Evolutionary conservation across 2,113 vertebrate genomes (phyloP).

Genomic region (Gnathonemus echidnorhynchus): DNA sequence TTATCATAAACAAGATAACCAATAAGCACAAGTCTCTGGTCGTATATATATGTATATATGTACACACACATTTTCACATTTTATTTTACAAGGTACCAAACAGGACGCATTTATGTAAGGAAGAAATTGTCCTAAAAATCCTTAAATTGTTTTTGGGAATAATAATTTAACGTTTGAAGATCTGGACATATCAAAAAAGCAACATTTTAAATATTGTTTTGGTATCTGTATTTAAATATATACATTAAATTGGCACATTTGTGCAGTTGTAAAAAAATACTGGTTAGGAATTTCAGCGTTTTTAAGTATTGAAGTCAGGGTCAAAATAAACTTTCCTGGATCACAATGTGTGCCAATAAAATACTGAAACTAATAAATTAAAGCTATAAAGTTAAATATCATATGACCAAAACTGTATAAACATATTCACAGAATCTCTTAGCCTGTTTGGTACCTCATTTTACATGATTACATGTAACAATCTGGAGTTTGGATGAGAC

Average conservation of each 20-base stretch:
- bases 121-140: neutral
- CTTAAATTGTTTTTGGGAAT: neutral
- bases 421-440: slow-evolving; percentile 22
- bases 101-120: neutral
- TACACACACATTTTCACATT: slow-evolving; percentile 7
- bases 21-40: slow-evolving; percentile 74
- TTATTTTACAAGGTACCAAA: slow-evolving; percentile 1
- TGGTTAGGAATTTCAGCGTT: neutral
- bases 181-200: neutral
- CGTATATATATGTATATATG: slow-evolving; percentile 37
- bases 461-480: slow-evolving; percentile 42
- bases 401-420: neutral
- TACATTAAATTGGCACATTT: neutral
- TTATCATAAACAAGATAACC: slow-evolving; percentile 60
- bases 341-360: neutral
- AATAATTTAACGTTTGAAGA: neutral
- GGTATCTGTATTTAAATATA: slow-evolving; percentile 2
- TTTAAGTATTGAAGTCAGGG: neutral
- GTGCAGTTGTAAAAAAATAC: neutral
- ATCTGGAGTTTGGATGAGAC: slow-evolving; percentile 34
- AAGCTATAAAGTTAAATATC: neutral
- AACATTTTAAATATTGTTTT: neutral
- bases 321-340: neutral
- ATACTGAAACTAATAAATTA: neutral
- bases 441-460: slow-evolving; percentile 47